These are phyloP conservation scores for Metallyticus violacea DNA, from an alignment of 2,888 invertebrate species.

Conservation along the genomic window DNA sequence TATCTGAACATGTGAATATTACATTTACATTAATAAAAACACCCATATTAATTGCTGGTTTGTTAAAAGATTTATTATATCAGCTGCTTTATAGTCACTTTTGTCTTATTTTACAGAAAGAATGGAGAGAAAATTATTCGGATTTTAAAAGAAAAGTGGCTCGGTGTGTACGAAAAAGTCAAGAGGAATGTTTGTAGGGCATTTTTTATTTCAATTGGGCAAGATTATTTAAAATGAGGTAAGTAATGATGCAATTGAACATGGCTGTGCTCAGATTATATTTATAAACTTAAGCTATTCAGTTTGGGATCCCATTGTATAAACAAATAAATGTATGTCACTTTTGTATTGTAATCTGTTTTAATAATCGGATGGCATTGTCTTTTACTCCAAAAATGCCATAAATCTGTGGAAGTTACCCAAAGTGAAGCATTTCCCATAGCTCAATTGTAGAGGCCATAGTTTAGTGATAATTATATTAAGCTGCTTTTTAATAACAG, in stretches of 20 bases:
- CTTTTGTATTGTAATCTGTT: not conserved
- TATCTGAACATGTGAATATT: not conserved
- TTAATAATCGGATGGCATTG: not conserved
- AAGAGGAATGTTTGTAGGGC: constrained; percentile 92
- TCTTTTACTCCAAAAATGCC: not conserved
- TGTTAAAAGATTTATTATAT: too few species aligned
- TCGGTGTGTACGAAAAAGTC: constrained; percentile 96
- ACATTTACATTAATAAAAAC: too few species aligned
- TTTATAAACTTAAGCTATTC: not conserved
- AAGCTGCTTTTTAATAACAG: not conserved
- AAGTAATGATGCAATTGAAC: not conserved
- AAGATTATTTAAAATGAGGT: constrained; percentile 27
- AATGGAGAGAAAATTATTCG: constrained; percentile 95
- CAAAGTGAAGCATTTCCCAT: not conserved
- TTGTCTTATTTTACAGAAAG: constrained; percentile 72
- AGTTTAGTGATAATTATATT: not conserved
- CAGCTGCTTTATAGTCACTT: not conserved
- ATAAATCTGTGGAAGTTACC: not conserved
- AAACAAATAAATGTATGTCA: not conserved
- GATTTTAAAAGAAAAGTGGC: constrained; percentile 98
- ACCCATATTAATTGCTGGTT: too few species aligned
- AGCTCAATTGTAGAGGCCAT: not conserved
- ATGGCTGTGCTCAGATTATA: not conserved
- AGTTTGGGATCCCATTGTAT: not conserved
- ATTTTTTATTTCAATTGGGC: constrained; percentile 23